phyloP scores from a whole-genome alignment of 2,113 vertebrate species.

The Oreochromis niloticus region DNA sequence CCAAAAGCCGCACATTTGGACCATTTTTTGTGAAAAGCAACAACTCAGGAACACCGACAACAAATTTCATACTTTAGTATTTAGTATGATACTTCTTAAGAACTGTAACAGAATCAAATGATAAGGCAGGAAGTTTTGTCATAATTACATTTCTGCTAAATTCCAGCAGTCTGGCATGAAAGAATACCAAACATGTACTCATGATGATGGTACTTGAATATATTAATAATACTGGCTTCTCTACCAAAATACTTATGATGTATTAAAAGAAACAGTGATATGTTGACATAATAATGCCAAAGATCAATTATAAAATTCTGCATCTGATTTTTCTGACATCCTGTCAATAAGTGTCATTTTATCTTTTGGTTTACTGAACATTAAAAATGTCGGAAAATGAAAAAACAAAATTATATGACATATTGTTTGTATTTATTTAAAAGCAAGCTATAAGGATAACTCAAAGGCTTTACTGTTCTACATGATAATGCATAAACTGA shows the following conservation, averaged over 20 bases:
- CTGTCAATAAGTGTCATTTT: background rate
- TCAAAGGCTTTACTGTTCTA: background rate
- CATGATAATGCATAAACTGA: background rate
- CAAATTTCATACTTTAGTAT: background rate
- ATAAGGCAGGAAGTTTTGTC: background rate
- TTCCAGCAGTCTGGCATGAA: background rate
- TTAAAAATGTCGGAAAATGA: background rate
- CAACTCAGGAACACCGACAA: background rate
- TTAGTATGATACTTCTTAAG: background rate
- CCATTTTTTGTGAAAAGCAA: background rate
- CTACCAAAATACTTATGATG: background rate
- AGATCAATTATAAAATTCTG: background rate
- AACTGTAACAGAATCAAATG: background rate
- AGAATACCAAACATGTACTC: background rate
- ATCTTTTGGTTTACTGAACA: background rate
- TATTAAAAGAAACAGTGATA: background rate
- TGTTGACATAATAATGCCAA: background rate
- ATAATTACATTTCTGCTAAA: background rate
- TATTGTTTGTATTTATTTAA: background rate
- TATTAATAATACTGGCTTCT: background rate
- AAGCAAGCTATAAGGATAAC: background rate
- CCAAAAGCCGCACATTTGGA: background rate
- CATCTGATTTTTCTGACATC: background rate
- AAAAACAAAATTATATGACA: accelerated
- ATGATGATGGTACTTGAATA: background rate